Conservation (phyloP, 1,140 invertebrate species). For the Ladona fulva region DNA sequence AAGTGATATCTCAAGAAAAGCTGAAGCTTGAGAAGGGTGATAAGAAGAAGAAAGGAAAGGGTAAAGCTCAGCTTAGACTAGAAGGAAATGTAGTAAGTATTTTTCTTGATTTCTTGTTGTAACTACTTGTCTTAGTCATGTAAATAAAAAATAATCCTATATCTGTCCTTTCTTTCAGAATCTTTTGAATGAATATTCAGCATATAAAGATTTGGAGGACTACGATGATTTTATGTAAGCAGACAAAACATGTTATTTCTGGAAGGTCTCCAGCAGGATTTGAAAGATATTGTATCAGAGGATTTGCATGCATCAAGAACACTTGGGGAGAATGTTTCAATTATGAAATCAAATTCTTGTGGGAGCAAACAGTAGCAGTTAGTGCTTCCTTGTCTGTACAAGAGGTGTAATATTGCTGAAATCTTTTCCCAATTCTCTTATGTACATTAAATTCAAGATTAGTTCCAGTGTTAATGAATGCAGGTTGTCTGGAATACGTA, state of each 20-base stretch:
- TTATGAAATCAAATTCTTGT: background rate
- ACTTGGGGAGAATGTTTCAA: background rate
- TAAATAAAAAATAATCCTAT: background rate
- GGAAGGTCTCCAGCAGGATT: background rate
- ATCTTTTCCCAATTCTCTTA: background rate
- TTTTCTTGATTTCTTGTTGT: background rate
- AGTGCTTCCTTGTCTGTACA: background rate
- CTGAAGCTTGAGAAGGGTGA: constrained; percentile 50
- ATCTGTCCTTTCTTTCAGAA: background rate
- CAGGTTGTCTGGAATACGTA: background rate
- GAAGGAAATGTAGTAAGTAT: constrained; percentile 2
- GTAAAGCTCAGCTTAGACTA: background rate
- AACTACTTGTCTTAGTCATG: too few species aligned
- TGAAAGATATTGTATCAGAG: too few species aligned
- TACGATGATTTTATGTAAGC: background rate
- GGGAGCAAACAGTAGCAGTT: too few species aligned
- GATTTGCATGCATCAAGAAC: background rate
- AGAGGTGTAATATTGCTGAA: background rate
- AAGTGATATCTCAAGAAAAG: constrained; percentile 72
- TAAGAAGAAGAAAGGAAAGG: constrained; percentile 12
- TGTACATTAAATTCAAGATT: too few species aligned
- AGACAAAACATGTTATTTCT: background rate
- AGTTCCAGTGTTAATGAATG: background rate
- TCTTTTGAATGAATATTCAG: background rate
- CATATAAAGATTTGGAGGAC: background rate